Percentiles rank a stretch among this genome's conserved stretches.
phyloP scores from a whole-genome alignment of 2,113 vertebrate species.

The Aleadryas rufinucha region DNA sequence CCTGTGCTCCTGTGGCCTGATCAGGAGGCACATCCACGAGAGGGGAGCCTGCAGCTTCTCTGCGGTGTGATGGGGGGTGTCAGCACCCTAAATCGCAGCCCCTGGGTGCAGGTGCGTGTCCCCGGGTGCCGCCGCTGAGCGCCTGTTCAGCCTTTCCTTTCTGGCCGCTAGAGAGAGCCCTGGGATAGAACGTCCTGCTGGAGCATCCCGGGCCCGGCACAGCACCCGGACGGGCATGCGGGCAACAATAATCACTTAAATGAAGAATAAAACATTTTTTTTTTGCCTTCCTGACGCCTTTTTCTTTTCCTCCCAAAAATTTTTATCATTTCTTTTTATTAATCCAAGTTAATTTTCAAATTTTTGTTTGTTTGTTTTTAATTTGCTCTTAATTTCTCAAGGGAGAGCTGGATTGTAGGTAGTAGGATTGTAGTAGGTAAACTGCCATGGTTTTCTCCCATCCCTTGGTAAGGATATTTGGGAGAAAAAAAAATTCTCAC shows the following conservation, averaged over 20 bases:
- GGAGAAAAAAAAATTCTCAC: background rate
- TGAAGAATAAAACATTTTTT: background rate
- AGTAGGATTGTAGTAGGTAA: too few species aligned
- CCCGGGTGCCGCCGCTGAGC: background rate
- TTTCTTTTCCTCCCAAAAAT: background rate
- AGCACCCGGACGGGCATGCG: fast-evolving
- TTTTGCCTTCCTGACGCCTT: fast-evolving
- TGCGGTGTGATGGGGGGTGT: background rate
- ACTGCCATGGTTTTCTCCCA: background rate
- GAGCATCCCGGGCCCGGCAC: too few species aligned
- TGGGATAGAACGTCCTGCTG: background rate
- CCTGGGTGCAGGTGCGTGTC: background rate
- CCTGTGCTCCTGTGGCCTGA: background rate
- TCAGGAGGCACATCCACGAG: background rate
- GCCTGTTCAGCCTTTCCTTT: too few species aligned
- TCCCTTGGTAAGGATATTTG: background rate
- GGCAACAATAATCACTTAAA: background rate
- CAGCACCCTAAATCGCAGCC: background rate
- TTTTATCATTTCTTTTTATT: background rate
- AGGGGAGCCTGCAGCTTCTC: background rate
- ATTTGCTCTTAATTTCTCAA: background rate
- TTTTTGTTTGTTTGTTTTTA: background rate
- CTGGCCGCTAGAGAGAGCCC: conserved; percentile 29
- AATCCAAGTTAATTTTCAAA: background rate
- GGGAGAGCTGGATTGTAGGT: background rate